Conservation (phyloP, 2,113 vertebrate species). For the Grallaria varia region DNA sequence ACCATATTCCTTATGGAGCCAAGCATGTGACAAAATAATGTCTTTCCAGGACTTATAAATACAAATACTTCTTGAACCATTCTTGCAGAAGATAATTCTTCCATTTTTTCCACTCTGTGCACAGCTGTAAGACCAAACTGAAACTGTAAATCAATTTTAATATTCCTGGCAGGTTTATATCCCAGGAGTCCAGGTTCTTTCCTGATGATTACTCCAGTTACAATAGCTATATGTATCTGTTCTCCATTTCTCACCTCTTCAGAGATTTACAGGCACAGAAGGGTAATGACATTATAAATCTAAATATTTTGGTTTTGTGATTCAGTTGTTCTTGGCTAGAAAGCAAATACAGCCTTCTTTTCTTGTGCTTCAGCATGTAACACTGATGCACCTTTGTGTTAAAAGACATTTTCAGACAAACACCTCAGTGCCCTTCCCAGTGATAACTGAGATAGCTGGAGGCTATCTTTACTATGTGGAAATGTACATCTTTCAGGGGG, state of each 20-base stretch:
- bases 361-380: not conserved
- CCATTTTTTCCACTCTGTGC: not conserved
- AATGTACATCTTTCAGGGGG: not conserved
- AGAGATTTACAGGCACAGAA: not conserved
- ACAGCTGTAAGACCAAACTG: conserved; percentile 4
- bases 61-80: conserved; percentile 6
- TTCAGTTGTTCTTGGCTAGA: not conserved
- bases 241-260: not conserved
- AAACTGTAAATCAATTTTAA: conserved; percentile 42
- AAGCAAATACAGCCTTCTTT: not conserved
- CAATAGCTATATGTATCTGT: not conserved
- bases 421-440: not conserved
- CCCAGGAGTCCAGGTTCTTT: not conserved
- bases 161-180: conserved; percentile 25
- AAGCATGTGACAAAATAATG: conserved; percentile 7
- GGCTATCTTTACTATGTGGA: not conserved
- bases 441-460: not conserved
- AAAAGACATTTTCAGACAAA: not conserved
- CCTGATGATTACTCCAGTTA: not conserved
- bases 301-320: not conserved
- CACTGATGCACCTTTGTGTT: not conserved
- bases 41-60: conserved; percentile 1
- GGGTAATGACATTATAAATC: not conserved
- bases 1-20: not conserved
- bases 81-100: conserved; percentile 20